Conservation (phyloP, 2,888 invertebrate genomes). For the Tryphoninae sp. region DNA sequence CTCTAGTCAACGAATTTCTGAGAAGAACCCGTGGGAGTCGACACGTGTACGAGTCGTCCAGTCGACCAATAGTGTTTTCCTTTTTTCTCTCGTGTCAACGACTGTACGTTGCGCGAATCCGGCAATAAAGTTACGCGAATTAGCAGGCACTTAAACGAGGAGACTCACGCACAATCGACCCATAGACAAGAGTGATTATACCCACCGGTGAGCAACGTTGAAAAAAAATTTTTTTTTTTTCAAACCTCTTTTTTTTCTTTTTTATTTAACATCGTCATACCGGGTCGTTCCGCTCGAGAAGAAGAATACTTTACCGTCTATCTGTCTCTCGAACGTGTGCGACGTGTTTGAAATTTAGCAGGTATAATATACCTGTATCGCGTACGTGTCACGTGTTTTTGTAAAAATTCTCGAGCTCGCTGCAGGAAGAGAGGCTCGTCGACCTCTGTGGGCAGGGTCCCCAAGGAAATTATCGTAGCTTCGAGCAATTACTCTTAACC, state of each 20-base stretch:
- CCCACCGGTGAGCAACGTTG: conserved; percentile 24
- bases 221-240: conserved; percentile 23
- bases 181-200: conserved; percentile 57
- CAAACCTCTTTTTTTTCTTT: neutral
- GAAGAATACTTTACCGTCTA: conserved; percentile 47
- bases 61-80: neutral
- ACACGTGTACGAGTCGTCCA: conserved; percentile 23
- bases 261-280: conserved; percentile 27
- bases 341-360: neutral
- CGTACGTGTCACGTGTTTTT: conserved; percentile 15
- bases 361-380: neutral
- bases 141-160: conserved; percentile 62
- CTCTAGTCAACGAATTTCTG: conserved; percentile 2
- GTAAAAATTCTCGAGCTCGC: conserved; percentile 34
- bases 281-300: conserved; percentile 39
- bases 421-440: conserved; percentile 53
- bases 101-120: conserved; percentile 47
- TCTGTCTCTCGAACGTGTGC: conserved; percentile 17
- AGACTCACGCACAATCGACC: conserved; percentile 45
- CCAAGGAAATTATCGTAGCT: conserved; percentile 62
- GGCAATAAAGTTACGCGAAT: conserved; percentile 63
- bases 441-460: conserved; percentile 60
- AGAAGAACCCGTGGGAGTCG: conserved; percentile 46
- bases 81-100: conserved; percentile 31
- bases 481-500: conserved; percentile 59